Base-by-base conservation (phyloP, 1,140 invertebrate genomes). In the Ceratitis capitata region DNA sequence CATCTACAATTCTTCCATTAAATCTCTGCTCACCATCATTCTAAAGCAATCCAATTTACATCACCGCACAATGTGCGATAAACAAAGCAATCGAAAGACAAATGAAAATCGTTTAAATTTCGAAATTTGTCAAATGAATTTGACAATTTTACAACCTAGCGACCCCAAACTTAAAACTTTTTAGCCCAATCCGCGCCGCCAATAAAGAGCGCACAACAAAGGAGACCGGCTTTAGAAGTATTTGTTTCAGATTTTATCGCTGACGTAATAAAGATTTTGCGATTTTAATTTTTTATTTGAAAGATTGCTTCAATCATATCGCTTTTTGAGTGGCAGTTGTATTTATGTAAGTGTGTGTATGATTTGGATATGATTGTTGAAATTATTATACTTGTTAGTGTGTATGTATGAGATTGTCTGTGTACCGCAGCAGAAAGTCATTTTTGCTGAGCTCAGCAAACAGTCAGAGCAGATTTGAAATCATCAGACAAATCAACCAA, bases 91-190 rank as follows among this genome's bases (percentile, higher is more conserved):
- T 4, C 51, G n/a, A 35, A 14, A 26, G 10, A 7, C 56, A 12
- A 61, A 26, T 61, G 56, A 61, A 42, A 45, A 45, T 19, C 39
- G n/a, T 78, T 78, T 78, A 42, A 78, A 26, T 78, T 26, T 45
- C n/a, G 19, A 78, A 78, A 78, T 78, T 78, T 78, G 69, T 78
- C 69, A 78, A 78, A 78, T n/a, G 19, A 78, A 78, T 78, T 78
- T 45, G 39, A 45, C n/a, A 45, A 78, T 45, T 78, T 78, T 45
- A 78, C 39, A 78, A 78, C n/a, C 23, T 23, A 78, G 23, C 35
- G 39, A 78, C 35, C 39, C 35, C 23, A 78, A 78, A 16, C 7
- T 19, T 12, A 26, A 45, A 78, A 78, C 19, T 78, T 78, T 45
- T 9, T 26, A 69, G 19, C 19, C 6, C 39, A 9, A 9, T 19